A percentile compares a stretch with the other conserved stretches of the same genome.
phyloP scores from a whole-genome alignment of 2,888 invertebrate genomes.

The Prosopocoilus inquinatus region DNA sequence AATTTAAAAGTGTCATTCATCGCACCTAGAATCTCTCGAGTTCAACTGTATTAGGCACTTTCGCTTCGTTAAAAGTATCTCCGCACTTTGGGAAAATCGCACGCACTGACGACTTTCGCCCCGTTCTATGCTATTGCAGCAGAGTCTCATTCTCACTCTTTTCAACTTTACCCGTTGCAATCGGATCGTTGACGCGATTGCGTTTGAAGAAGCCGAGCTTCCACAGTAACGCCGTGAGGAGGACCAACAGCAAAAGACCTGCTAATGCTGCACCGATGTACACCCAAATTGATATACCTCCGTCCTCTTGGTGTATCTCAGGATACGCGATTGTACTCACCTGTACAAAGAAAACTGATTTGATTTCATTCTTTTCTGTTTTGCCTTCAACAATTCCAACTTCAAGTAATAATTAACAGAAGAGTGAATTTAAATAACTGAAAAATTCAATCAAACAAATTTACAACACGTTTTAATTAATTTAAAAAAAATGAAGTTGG shows the following conservation, averaged over 20 bases:
- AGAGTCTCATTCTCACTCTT: slow-evolving; percentile 39
- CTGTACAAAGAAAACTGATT: slow-evolving; percentile 51
- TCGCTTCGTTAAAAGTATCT: no score
- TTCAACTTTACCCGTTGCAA: slow-evolving; percentile 63
- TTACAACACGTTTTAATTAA: neutral
- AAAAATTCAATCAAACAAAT: no score
- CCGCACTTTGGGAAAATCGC: no score
- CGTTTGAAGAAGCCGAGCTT: slow-evolving; percentile 89
- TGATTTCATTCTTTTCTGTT: neutral
- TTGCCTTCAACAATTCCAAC: no score
- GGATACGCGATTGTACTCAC: slow-evolving; percentile 83
- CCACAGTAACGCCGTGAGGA: slow-evolving; percentile 79
- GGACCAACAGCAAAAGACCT: slow-evolving; percentile 77
- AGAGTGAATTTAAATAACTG: no score
- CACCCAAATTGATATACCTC: slow-evolving; percentile 80
- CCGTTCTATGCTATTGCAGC: neutral
- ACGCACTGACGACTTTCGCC: no score
- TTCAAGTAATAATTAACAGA: no score
- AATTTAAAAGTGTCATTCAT: no score
- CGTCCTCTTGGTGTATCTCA: slow-evolving; percentile 72
- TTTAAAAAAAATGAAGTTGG: no score
- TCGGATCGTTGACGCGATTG: slow-evolving; percentile 74
- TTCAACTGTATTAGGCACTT: no score
- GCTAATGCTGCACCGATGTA: slow-evolving; percentile 80
- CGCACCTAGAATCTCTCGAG: no score